Conservation (phyloP, 37 sponge, comb jelly and placozoan species). For the Lycopodina hypogea region DNA sequence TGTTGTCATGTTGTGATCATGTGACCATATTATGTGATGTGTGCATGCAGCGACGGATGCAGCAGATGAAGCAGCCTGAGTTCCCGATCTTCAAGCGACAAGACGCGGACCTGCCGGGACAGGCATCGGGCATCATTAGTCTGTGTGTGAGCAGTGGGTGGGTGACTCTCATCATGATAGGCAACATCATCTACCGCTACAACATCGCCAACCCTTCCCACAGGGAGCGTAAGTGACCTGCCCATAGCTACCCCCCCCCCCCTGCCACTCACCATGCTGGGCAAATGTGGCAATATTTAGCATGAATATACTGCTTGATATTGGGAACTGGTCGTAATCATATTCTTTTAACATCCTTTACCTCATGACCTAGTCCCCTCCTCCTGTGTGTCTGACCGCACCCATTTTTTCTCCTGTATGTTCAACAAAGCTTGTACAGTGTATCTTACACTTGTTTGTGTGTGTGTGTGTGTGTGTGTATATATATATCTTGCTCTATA, state of each 20-base stretch:
- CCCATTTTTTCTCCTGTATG: too few relatives aligned
- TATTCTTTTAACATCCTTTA: too few relatives aligned
- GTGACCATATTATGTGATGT: not conserved
- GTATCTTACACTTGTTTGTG: too few relatives aligned
- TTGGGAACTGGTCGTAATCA: too few relatives aligned
- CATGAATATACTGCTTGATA: too few relatives aligned
- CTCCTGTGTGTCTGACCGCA: too few relatives aligned
- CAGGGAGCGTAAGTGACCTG: slow-evolving; percentile 31
- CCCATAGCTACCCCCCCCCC: not conserved
- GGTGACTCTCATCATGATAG: slow-evolving; percentile 25
- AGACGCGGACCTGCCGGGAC: slow-evolving; percentile 10
- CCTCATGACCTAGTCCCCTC: too few relatives aligned
- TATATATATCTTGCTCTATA: too few relatives aligned
- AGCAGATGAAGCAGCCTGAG: slow-evolving; percentile 15
- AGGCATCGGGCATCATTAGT: slow-evolving; percentile 33
- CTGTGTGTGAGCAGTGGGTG: slow-evolving; percentile 28
- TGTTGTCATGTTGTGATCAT: not conserved
- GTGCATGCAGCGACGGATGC: slow-evolving; percentile 5
- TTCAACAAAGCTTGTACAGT: too few relatives aligned
- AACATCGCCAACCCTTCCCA: not conserved
- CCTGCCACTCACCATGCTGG: too few relatives aligned
- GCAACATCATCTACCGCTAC: slow-evolving; percentile 51
- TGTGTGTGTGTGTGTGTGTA: too few relatives aligned
- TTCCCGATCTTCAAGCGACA: slow-evolving; percentile 49
- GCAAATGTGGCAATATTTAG: too few relatives aligned